Percentiles rank a stretch among this genome's conserved stretches.
phyloP scores from a whole-genome alignment of 2,888 invertebrate species.

The Drosophila suboccidentalis region DNA sequence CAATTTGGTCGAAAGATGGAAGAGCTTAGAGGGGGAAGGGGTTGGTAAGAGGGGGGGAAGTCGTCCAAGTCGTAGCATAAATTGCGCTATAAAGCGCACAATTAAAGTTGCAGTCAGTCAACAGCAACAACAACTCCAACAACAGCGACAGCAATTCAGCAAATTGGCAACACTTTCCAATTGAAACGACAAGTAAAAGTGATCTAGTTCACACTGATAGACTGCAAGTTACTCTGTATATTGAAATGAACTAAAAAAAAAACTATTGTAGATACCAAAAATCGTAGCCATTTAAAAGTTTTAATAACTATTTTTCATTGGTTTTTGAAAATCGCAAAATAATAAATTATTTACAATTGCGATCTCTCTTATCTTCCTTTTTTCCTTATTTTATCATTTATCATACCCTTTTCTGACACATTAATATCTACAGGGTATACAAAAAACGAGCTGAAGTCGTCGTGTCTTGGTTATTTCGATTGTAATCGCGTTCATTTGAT shows the following conservation, averaged over 20 bases:
- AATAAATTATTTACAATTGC: too few relatives aligned
- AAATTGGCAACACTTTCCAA: slow-evolving; percentile 81
- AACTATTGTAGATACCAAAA: neutral
- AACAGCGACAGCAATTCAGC: slow-evolving; percentile 56
- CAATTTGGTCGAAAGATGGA: slow-evolving; percentile 4
- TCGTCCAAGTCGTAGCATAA: slow-evolving; percentile 67
- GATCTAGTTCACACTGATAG: slow-evolving; percentile 9
- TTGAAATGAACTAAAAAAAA: neutral
- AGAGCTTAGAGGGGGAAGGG: neutral
- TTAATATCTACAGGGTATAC: slow-evolving; percentile 29
- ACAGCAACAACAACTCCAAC: slow-evolving; percentile 28
- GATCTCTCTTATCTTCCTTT: neutral
- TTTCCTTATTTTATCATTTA: neutral
- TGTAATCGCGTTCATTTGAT: slow-evolving; percentile 45
- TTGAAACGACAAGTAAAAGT: slow-evolving; percentile 65
- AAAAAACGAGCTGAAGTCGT: slow-evolving; percentile 14
- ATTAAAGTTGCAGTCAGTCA: slow-evolving; percentile 71
- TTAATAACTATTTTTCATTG: too few relatives aligned
- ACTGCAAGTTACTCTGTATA: slow-evolving; percentile 20
- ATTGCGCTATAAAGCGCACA: slow-evolving; percentile 80
- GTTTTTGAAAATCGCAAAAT: too few relatives aligned
- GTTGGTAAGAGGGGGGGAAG: slow-evolving; percentile 5
- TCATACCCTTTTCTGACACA: neutral
- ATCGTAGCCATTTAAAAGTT: too few relatives aligned
- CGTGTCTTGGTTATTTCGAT: slow-evolving; percentile 31